A percentile compares a stretch with the other conserved stretches of the same genome.
These are phyloP conservation scores for Chaetodon trifascialis DNA, from an alignment of 2,113 vertebrate species.

Conservation along the genomic window DNA sequence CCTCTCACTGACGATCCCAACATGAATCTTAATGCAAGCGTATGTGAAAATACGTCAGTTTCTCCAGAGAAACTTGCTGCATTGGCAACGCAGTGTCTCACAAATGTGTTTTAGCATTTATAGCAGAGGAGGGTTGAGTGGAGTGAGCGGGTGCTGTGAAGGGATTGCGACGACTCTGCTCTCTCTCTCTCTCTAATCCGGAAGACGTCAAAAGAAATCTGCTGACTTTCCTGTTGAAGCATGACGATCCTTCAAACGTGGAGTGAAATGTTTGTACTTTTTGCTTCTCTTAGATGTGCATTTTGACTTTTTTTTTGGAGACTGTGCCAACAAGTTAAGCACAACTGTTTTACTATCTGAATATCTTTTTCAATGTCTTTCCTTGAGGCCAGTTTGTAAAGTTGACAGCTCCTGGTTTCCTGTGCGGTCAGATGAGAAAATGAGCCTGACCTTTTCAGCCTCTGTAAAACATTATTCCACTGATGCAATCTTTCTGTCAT, in stretches of 20 bases:
- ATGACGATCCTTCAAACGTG: constrained; percentile 61
- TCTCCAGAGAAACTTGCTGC: constrained; percentile 30
- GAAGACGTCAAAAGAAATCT: constrained; percentile 13
- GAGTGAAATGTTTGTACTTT: constrained; percentile 58
- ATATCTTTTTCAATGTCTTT: constrained; percentile 58
- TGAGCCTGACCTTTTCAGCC: constrained; percentile 62
- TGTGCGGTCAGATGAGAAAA: constrained; percentile 51
- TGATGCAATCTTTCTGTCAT: constrained; percentile 68
- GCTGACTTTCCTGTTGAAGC: constrained; percentile 55
- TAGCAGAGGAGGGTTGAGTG: background rate
- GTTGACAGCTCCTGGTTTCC: constrained; percentile 43
- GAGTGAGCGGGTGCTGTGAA: constrained; percentile 61
- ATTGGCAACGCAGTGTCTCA: constrained; percentile 56
- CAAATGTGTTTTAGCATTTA: constrained; percentile 85
- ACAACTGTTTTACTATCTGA: constrained; percentile 49
- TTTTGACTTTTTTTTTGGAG: constrained; percentile 37
- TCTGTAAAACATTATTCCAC: constrained; percentile 66
- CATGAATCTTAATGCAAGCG: constrained; percentile 14
- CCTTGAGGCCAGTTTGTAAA: constrained; percentile 57
- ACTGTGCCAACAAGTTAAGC: constrained; percentile 78
- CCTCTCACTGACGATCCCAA: background rate
- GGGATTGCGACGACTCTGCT: constrained; percentile 36
- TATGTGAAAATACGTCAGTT: constrained; percentile 18
- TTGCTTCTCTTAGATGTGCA: constrained; percentile 60
- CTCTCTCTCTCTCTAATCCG: constrained; percentile 11